Evolutionary conservation across 2,888 invertebrate genomes (phyloP).

Genomic region (Stomorhina lunata): DNA sequence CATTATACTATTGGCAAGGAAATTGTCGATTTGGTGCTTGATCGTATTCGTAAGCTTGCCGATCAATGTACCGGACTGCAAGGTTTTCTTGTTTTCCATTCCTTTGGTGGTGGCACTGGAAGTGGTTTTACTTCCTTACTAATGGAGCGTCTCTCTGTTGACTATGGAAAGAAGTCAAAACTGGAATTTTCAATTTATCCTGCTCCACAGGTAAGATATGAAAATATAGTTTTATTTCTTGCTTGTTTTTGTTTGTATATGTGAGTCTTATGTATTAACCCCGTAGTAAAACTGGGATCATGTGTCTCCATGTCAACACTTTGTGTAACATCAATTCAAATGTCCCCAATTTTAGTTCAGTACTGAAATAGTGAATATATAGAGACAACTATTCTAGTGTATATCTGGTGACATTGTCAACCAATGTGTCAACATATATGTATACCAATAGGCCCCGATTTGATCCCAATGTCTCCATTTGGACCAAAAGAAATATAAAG

Average conservation of each 20-base stretch:
- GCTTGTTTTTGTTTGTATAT: background rate
- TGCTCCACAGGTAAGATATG: slow-evolving; percentile 93
- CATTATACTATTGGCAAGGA: slow-evolving; percentile 96
- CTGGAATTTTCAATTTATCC: slow-evolving; percentile 97
- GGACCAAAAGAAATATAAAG: no score
- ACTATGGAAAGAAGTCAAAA: slow-evolving; percentile 96
- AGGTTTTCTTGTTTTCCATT: slow-evolving; percentile 96
- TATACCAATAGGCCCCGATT: no score
- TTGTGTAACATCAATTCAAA: no score
- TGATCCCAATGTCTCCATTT: no score
- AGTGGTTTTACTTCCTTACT: slow-evolving; percentile 95
- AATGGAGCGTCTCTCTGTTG: slow-evolving; percentile 94
- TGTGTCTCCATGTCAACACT: no score
- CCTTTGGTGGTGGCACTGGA: slow-evolving; percentile 92
- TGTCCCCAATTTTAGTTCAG: no score
- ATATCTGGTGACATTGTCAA: no score
- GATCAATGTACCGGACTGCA: slow-evolving; percentile 93
- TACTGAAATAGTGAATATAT: no score
- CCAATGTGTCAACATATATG: no score
- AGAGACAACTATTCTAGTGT: no score
- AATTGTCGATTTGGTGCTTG: slow-evolving; percentile 91
- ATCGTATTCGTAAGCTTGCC: slow-evolving; percentile 89
- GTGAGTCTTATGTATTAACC: no score
- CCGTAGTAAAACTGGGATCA: no score
- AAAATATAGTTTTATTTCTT: background rate